Conservation (phyloP, 2,888 invertebrate genomes). For the Apodemia mormo region DNA sequence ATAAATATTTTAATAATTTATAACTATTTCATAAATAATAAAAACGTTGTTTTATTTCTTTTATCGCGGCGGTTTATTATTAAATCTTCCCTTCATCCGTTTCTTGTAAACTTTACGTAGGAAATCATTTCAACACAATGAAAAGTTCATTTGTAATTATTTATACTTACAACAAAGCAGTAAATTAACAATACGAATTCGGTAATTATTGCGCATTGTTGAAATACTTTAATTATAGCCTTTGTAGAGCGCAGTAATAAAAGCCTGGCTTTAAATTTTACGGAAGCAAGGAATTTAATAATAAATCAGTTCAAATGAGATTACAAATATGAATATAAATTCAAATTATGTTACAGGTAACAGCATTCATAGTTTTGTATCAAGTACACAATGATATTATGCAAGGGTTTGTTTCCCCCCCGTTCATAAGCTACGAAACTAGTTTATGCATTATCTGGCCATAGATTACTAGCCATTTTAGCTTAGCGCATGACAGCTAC, state of each 20-base stretch:
- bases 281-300: not conserved
- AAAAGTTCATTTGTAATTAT: slow-evolving; percentile 3
- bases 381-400: too few species aligned
- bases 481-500: too few species aligned
- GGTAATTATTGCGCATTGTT: slow-evolving; percentile 18
- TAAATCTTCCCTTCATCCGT: not conserved
- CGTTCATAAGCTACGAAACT: too few species aligned
- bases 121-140: slow-evolving; percentile 6
- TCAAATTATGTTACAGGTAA: not conserved
- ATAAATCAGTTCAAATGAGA: slow-evolving; percentile 2
- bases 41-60: not conserved
- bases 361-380: too few species aligned
- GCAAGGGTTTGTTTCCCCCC: too few species aligned
- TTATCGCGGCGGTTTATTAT: not conserved
- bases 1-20: too few species aligned
- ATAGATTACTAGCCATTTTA: too few species aligned
- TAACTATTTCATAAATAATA: too few species aligned
- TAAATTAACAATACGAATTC: slow-evolving; percentile 8
- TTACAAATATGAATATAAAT: slow-evolving; percentile 9
- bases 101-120: not conserved
- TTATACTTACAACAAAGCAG: slow-evolving; percentile 15
- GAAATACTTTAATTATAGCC: slow-evolving; percentile 8
- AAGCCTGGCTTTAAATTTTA: slow-evolving; percentile 12
- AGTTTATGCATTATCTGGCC: too few species aligned
- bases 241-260: slow-evolving; percentile 10